Evolutionary conservation across 1,140 invertebrate species (phyloP), one percentile per base, ranked within the genome.

Genomic region (Euglossa dilemma): DNA sequence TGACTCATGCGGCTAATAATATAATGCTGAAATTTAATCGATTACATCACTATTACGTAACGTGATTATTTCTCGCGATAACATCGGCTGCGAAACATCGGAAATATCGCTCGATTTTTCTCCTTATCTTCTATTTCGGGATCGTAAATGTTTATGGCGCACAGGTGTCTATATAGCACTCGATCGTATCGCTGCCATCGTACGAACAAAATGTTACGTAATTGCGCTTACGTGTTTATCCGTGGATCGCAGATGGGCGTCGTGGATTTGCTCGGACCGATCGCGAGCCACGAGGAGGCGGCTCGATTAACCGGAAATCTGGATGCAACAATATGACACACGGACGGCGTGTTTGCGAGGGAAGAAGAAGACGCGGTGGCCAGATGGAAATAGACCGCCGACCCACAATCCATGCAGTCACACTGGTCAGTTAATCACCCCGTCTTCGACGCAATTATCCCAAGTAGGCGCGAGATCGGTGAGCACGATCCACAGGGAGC

Each of bases 401-500:
- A 86, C 84, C 89, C 87, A 91, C 87, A 83, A 91, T 91, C 89
- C 87, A 78, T 52, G 78, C 76, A 86, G 83, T 84, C 85, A 78
- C 85, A 69, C 80, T 57, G 85, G 67, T 87, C 91, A 85, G 88
- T 92, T 92, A 93, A 93, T 93, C 91, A 91, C 85, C 88, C 87
- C 85, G 92, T 92, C 91, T 91, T 92, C 90, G 87, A 92, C 88
- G 91, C 89, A 93, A 93, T 93, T 93, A 93, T 93, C 89, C 87
- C 90, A 91, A 91, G 91, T 92, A 91, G 89, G 90, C 90, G 92
- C 89, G 79, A 89, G 90, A 92, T 92, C 90, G 88, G 87, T 70
- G 82, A 89, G 84, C 83, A 57, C 86, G 90, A 91, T 92, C 85
- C 80, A 80, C 87, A 85, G 70, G 85, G 61, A 85, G 74, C 69